These are phyloP conservation scores for Ormyrus rosae DNA, from an alignment of 2,888 invertebrate species.

Conservation along the genomic window DNA sequence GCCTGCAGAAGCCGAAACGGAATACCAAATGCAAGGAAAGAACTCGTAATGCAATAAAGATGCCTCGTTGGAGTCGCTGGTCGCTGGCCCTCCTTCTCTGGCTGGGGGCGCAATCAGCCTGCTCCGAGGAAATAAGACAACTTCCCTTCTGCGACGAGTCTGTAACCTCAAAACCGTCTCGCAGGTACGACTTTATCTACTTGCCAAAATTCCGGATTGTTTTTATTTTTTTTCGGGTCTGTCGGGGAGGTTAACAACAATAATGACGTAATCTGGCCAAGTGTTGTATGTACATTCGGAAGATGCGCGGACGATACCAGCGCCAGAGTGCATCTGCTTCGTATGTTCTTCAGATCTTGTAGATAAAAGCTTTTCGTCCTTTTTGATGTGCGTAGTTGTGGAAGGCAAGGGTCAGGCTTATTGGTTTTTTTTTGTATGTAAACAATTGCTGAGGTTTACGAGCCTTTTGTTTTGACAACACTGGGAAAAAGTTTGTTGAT, in stretches of 20 bases:
- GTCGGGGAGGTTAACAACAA: slow-evolving; percentile 34
- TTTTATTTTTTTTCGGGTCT: neutral
- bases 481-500: too few relatives aligned
- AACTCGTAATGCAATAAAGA: neutral
- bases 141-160: slow-evolving; percentile 51
- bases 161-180: neutral
- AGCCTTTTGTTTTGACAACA: neutral
- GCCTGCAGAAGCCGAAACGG: neutral
- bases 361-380: neutral
- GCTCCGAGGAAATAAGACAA: slow-evolving; percentile 47
- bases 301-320: slow-evolving; percentile 13
- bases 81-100: slow-evolving; percentile 43
- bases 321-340: neutral
- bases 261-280: slow-evolving; percentile 46
- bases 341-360: neutral
- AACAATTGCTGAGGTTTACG: neutral
- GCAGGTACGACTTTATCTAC: slow-evolving; percentile 29
- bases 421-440: neutral
- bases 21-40: neutral
- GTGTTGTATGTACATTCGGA: neutral
- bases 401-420: too few relatives aligned
- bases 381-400: neutral
- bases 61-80: slow-evolving; percentile 36
- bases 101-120: slow-evolving; percentile 6
- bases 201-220: neutral